Evolutionary conservation across 2,888 invertebrate genomes (phyloP).

Genomic region (Drosophila maculinotata): DNA sequence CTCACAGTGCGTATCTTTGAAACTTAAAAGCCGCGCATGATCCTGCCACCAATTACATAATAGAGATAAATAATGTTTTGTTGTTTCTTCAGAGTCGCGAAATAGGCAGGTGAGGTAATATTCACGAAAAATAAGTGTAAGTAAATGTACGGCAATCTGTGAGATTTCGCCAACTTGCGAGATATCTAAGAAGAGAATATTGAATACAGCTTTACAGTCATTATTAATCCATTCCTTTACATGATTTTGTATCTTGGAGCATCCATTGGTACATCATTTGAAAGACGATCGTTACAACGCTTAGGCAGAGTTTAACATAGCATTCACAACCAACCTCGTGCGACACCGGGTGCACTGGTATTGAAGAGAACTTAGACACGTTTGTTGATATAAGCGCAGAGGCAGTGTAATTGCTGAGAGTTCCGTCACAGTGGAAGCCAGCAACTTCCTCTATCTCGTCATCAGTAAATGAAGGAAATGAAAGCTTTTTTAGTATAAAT

Average conservation of each 20-base stretch:
- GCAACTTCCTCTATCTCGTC: conserved; percentile 62
- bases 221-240: conserved; percentile 36
- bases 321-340: conserved; percentile 73
- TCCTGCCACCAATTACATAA: conserved; percentile 82
- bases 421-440: conserved; percentile 1
- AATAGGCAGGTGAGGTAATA: conserved; percentile 80
- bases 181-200: conserved; percentile 57
- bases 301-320: conserved; percentile 81
- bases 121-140: conserved; percentile 81
- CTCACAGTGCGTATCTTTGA: conserved; percentile 76
- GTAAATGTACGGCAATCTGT: conserved; percentile 75
- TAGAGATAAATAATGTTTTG: conserved; percentile 79
- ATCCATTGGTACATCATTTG: conserved; percentile 82
- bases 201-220: background rate
- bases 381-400: conserved; percentile 5
- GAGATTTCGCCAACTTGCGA: conserved; percentile 76
- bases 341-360: background rate
- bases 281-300: conserved; percentile 80
- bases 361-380: conserved; percentile 9
- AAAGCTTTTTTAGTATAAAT: conserved; percentile 75
- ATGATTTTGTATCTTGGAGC: conserved; percentile 43
- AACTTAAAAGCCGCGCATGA: conserved; percentile 61
- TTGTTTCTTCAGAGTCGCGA: conserved; percentile 82
- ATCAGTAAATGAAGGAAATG: conserved; percentile 62
- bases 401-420: conserved; percentile 1